phyloP scores from a whole-genome alignment of 2,797 vertebrate species.

The Anguilla anguilla region DNA sequence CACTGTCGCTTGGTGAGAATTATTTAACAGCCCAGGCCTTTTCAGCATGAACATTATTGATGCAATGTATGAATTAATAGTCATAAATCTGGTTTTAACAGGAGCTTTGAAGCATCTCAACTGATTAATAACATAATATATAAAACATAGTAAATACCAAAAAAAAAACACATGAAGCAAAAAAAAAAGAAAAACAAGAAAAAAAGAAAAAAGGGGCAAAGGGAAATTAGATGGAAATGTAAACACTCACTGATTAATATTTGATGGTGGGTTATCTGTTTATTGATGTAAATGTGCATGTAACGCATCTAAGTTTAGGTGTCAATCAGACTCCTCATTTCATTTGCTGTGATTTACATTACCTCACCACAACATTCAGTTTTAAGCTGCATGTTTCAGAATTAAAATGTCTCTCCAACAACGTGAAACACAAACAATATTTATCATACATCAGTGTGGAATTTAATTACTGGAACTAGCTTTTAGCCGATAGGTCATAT shows the following conservation, averaged over 20 bases:
- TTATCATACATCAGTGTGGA: background rate
- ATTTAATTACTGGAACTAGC: constrained; percentile 14
- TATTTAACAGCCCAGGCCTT: background rate
- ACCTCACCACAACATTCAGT: background rate
- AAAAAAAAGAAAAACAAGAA: background rate
- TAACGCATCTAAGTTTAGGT: background rate
- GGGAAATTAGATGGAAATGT: background rate
- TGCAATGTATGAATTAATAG: background rate
- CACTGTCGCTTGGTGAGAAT: background rate
- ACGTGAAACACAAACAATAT: constrained; percentile 1
- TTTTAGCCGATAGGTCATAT: constrained; percentile 1
- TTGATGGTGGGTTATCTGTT: background rate
- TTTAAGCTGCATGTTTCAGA: background rate
- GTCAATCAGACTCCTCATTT: background rate
- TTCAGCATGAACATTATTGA: background rate
- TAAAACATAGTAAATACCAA: background rate
- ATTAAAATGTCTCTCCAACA: background rate
- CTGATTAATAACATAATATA: background rate
- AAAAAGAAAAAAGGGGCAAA: background rate
- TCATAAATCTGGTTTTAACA: too few species aligned
- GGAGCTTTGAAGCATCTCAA: too few species aligned
- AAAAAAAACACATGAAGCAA: background rate
- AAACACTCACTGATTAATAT: background rate
- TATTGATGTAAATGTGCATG: constrained; percentile 6
- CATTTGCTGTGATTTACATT: background rate